Evolutionary conservation across 2,888 invertebrate genomes (phyloP), one percentile per base, ranked within the genome.

Genomic region (Cylindroiulus punctatus): DNA sequence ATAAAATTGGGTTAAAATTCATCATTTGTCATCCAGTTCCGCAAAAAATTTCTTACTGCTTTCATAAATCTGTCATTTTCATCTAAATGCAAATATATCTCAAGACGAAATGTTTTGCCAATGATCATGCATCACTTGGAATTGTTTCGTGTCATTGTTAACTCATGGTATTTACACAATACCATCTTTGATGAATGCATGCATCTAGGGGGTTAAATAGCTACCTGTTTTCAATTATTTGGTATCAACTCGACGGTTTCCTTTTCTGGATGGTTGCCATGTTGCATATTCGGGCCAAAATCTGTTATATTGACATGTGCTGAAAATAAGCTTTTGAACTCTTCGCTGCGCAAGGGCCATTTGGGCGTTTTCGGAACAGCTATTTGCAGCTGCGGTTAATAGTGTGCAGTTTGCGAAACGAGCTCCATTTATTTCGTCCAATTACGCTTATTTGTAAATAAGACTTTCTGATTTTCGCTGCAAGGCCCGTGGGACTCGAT

Each of bases 391-490:
- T 76, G 76, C 14, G 76, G 76, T 30, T 76, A 76, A 76, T 76
- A 12, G 76, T 14, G 12, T 14, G 76, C 26, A 10, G 17, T 76
- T 76, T 30, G 26, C 3, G 26, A 76, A 76, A 76, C 76, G 14
- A 76, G 76, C 30, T 76, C 30, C 30, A 76, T 76, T 76, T 76
- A 76, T 76, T 76, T 76, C 76, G 30, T 30, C 76, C 76, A 76
- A 76, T 76, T 76, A 76, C 65, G 65, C 12, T 76, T 76, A 76
- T 76, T 76, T 76, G 76, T 76, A 76, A 76, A 76, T 76, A 76
- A 76, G 76, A 30, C 26, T 76, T 76, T 0, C 2, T 26, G 26
- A 30, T 76, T 76, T 76, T 65, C 65, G 76, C 30, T 76, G 22
- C 65, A 26, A 30, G 30, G 30, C 76, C 26, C 12, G 76, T 76